Base-by-base conservation (phyloP, 92 coral and sea anemone species). In the Virgularia gustaviana region DNA sequence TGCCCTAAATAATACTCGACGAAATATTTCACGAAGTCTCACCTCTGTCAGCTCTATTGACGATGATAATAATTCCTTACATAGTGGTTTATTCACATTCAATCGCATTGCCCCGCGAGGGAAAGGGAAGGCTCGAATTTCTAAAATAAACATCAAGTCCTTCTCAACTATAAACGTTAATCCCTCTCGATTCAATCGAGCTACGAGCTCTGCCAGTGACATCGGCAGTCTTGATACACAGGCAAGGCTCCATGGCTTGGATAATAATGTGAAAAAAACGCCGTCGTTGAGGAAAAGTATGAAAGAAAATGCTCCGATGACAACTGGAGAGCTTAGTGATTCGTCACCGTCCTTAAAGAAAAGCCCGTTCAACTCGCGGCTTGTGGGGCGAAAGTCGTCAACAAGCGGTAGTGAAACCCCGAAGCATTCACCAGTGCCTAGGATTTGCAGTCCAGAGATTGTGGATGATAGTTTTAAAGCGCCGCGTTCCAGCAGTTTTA, bases 31-130 rank as follows among this genome's bases (percentile, higher is more conserved):
- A 56, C 88, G 94, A 63, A 94, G 99, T 85, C 81, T 94, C 78
- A 94, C 99, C 70, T 94, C 99, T 73, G 99, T 94, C 47, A 94
- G 99, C 80, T 89, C 99, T 20, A 28, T 81, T 12, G 99, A 94
- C 62, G 88, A 91, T 57, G 81, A 71, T 8, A 67, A 65, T 41
- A 82, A 85, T 28, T 55, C 76, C 37, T 61, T 79, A 4, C 68
- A 63, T 19, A 77, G 52, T 22, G 76, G 89, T 31, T n/a, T n/a
- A n/a, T 83, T 70, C 22, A 82, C 84, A 7, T 94, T 95, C 25
- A 88, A 91, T 32, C 64, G 84, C 51, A 70, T 83, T 23, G 83
- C 96, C 23, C 97, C 96, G 18, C 83, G 84, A 41, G 96, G 96
- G 22, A 75, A 83, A n/a, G 86, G 90, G 55, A 81, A 86, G 66